phyloP scores from a whole-genome alignment of 2,113 vertebrate genomes.

The Sterrhoptilus dennistouni region DNA sequence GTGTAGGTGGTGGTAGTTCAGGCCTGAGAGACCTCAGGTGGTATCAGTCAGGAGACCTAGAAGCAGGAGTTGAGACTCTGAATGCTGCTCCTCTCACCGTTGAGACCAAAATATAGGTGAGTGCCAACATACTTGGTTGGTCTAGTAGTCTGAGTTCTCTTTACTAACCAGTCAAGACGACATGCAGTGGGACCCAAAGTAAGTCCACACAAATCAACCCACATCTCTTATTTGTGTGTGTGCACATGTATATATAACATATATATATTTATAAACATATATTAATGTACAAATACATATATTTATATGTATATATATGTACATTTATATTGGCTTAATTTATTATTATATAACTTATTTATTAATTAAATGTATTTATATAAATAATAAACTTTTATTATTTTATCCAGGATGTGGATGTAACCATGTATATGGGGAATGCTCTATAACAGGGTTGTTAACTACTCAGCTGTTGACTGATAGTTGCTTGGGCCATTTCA shows the following conservation, averaged over 20 bases:
- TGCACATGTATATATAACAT: neutral
- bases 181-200: fast-evolving
- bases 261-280: neutral
- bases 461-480: neutral
- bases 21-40: neutral
- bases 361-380: neutral
- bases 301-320: neutral
- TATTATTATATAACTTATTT: neutral
- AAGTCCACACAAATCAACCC: neutral
- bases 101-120: neutral
- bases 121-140: neutral
- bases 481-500: neutral
- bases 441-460: neutral
- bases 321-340: neutral
- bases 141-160: neutral
- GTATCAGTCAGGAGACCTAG: no score
- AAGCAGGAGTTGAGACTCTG: neutral
- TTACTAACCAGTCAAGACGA: neutral
- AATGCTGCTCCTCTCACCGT: neutral
- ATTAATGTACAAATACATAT: neutral
- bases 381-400: neutral
- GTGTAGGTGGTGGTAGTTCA: neutral
- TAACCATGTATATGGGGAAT: neutral
- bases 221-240: neutral
- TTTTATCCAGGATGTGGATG: neutral